These are phyloP conservation scores for Euschistus heros DNA, from an alignment of 1,140 invertebrate species.

Conservation along the genomic window DNA sequence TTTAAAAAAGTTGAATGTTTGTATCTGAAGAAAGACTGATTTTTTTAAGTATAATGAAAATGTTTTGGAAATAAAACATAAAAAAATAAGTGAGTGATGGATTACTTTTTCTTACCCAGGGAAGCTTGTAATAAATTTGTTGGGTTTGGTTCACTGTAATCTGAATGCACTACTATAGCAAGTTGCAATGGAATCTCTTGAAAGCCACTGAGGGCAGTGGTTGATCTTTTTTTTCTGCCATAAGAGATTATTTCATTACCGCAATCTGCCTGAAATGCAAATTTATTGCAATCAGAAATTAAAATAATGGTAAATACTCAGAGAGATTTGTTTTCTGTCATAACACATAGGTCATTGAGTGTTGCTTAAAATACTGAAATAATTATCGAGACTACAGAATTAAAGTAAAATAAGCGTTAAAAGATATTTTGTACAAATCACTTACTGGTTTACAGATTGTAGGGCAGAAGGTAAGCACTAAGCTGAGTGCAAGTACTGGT, in stretches of 20 bases:
- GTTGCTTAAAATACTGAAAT: background rate
- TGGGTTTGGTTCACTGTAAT: background rate
- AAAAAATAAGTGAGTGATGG: no score
- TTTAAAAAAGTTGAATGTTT: no score
- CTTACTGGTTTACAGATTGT: slow-evolving; percentile 46
- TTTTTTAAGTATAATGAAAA: no score
- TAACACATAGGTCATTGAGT: background rate
- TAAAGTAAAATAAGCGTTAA: background rate
- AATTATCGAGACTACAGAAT: background rate
- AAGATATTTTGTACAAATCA: slow-evolving; percentile 5
- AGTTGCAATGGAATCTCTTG: slow-evolving; percentile 36
- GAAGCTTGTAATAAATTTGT: background rate
- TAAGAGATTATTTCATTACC: slow-evolving; percentile 32
- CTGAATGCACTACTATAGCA: slow-evolving; percentile 34
- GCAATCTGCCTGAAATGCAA: slow-evolving; percentile 33
- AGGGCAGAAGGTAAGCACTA: slow-evolving; percentile 56
- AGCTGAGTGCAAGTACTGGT: slow-evolving; percentile 51
- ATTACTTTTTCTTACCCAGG: background rate
- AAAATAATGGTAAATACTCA: background rate
- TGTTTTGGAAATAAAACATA: no score
- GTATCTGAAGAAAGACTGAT: no score
- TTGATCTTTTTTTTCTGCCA: slow-evolving; percentile 31
- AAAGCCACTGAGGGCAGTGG: background rate
- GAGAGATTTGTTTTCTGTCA: background rate
- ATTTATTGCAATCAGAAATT: background rate